Conservation (phyloP, 2,888 invertebrate genomes). For the Steinernema carpocapsae region DNA sequence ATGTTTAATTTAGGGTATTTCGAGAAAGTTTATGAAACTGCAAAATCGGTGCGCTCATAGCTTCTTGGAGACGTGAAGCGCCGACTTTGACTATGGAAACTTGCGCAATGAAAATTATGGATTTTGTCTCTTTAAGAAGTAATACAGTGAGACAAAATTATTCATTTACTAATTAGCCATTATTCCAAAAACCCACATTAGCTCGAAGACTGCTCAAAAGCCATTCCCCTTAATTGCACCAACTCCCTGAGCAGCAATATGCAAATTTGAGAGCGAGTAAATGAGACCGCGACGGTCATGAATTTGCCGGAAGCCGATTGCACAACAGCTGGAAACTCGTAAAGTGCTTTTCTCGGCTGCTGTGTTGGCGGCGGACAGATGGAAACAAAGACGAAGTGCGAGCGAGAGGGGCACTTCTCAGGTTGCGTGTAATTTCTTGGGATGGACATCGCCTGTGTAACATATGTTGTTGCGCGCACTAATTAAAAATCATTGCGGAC, state of each 20-base stretch:
- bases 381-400: neutral
- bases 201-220: neutral
- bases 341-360: neutral
- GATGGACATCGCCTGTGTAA: neutral
- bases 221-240: conserved; percentile 2
- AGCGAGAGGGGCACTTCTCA: conserved; percentile 13
- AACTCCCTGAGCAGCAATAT: conserved; percentile 10
- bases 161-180: too few relatives aligned
- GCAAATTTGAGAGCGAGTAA: conserved; percentile 26
- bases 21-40: too few relatives aligned
- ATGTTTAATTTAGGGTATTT: too few relatives aligned
- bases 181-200: too few relatives aligned
- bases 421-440: conserved; percentile 24
- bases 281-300: neutral
- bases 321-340: conserved; percentile 33
- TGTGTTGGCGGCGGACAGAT: neutral
- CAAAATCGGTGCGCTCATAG: too few relatives aligned
- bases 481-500: conserved; percentile 29
- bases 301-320: conserved; percentile 5
- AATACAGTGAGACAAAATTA: too few relatives aligned
- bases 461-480: conserved; percentile 29
- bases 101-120: too few relatives aligned
- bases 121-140: too few relatives aligned
- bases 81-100: too few relatives aligned
- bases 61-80: too few relatives aligned